Conservation (phyloP, 2,113 vertebrate genomes). For the Plectropomus leopardus region DNA sequence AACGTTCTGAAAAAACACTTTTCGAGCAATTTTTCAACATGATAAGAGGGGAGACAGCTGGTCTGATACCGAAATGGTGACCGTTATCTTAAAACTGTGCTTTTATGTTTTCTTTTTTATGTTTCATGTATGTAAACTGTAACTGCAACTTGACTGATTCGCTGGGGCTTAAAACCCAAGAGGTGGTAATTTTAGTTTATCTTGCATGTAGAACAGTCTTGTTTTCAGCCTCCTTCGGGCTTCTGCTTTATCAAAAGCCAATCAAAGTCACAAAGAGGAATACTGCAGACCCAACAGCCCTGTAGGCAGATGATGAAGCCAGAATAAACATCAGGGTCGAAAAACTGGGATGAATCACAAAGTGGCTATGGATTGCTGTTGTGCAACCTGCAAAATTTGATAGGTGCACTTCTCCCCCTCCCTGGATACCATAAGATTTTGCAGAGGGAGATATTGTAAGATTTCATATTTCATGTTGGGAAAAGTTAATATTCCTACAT, state of each 20-base stretch:
- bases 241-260: slow-evolving; percentile 35
- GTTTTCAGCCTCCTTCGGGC: slow-evolving; percentile 20
- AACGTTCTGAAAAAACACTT: too few relatives aligned
- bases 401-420: not conserved
- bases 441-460: slow-evolving; percentile 23
- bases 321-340: slow-evolving; percentile 39
- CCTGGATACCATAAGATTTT: slow-evolving; percentile 6
- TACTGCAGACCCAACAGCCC: slow-evolving; percentile 13
- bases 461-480: slow-evolving; percentile 42
- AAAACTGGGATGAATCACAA: slow-evolving; percentile 48
- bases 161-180: too few relatives aligned
- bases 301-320: slow-evolving; percentile 40
- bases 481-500: slow-evolving; percentile 60
- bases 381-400: slow-evolving; percentile 27
- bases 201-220: not conserved
- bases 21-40: too few relatives aligned
- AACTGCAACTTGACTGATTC: too few relatives aligned
- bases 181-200: too few relatives aligned
- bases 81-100: too few relatives aligned
- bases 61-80: too few relatives aligned
- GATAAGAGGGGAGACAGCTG: too few relatives aligned
- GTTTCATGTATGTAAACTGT: too few relatives aligned
- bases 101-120: too few relatives aligned
- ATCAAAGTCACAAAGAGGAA: slow-evolving; percentile 33
- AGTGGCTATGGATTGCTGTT: slow-evolving; percentile 25